A percentile compares a stretch with the other conserved stretches of the same genome.
Evolutionary conservation across 2,113 vertebrate species (phyloP).

Genomic region (Oxyura jamaicensis): DNA sequence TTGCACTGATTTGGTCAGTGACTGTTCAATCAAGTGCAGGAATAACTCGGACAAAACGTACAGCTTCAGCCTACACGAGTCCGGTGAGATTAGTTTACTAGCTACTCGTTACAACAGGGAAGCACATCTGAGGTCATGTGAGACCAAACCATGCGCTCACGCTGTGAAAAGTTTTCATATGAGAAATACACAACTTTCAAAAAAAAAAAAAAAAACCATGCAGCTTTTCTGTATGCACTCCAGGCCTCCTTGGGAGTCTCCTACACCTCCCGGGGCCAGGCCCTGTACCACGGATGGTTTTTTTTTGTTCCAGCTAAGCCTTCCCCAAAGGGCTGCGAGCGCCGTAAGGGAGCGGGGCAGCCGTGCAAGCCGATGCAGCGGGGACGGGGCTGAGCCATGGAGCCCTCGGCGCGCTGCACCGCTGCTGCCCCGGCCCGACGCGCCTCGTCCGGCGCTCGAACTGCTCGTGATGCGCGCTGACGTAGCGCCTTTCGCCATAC

Average conservation of each 20-base stretch:
- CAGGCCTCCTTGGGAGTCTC: neutral
- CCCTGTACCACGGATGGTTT: neutral
- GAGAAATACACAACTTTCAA: neutral
- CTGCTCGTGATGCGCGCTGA: neutral
- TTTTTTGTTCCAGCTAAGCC: neutral
- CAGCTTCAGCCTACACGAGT: fast-evolving
- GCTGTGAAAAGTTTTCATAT: neutral
- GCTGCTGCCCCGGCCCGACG: neutral
- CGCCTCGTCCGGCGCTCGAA: neutral
- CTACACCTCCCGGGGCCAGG: neutral
- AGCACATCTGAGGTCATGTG: slow-evolving; percentile 45
- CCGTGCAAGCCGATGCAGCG: neutral
- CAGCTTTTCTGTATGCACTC: neutral
- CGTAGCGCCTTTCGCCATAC: neutral
- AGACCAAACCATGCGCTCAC: slow-evolving; percentile 30
- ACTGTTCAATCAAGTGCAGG: neutral
- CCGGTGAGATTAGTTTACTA: neutral
- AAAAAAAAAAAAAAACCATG: no score
- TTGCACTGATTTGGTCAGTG: neutral
- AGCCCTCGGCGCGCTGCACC: neutral
- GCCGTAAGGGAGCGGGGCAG: fast-evolving
- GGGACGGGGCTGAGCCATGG: neutral
- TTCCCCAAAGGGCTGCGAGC: no score
- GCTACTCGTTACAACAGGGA: slow-evolving; percentile 25
- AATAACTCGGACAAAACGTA: neutral